Base-by-base conservation (phyloP, 2,797 vertebrate genomes). In the Fringilla coelebs region DNA sequence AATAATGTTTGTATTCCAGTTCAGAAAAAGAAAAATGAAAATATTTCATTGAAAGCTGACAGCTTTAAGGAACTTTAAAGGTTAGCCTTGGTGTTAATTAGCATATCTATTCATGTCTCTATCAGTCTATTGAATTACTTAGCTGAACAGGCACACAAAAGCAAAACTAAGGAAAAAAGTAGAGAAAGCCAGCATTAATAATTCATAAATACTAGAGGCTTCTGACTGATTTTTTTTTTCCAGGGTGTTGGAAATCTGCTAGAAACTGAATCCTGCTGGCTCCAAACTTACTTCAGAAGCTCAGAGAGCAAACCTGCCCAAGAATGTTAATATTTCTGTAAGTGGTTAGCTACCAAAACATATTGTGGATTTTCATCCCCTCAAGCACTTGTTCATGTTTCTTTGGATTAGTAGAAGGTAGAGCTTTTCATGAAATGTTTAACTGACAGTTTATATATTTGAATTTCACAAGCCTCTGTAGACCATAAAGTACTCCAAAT, bases 51-150 rank as follows among this genome's bases (percentile, higher is more conserved):
- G 97, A 97, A 98, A 97, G 77, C 88, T 97, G 97, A 97, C 97
- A 97, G 96, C 90, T 97, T 97, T 97, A 98, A 98, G 13, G 76
- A 98, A 97, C 93, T 97, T 97, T 97, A 98, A 97, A 98, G 97
- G 97, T 98, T 98, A 98, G 94, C 92, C 71, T 92, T 94, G 73
- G 91, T 95, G 91, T 96, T 98, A 96, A 94, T 98, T 98, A 97
- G 96, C 97, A 97, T 97, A 97, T 96, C 97, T 98, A 97, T 98
- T 98, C 96, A 98, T 97, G 96, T 97, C 97, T 97, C 94, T 96
- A 97, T 97, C 97, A 97, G 88, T 97, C 96, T 97, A 94, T 97
- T 97, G 97, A 97, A 97, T 97, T 98, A 97, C 97, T 97, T 96
- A 97, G 94, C 92, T 95, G 94, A 98, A 96, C 96, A 97, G 0